These are phyloP conservation scores for Gila orcuttii DNA, from an alignment of 2,113 vertebrate species.

Conservation along the genomic window DNA sequence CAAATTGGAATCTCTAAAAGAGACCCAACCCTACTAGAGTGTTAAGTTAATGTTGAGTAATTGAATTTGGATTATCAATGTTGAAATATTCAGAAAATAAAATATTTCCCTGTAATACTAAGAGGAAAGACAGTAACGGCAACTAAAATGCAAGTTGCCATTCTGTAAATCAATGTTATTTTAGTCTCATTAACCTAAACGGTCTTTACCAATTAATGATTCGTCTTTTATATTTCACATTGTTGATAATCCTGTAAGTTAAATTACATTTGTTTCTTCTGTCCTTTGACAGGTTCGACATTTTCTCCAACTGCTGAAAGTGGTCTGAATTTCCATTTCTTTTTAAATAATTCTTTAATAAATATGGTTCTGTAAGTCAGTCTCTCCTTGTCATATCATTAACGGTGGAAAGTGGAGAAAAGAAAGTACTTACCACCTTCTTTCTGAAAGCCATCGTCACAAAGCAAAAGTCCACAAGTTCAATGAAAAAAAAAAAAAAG, in stretches of 20 bases:
- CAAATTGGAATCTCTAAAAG: too few relatives aligned
- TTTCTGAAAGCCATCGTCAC: slow-evolving; percentile 32
- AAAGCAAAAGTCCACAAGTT: not conserved
- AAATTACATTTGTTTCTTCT: not conserved
- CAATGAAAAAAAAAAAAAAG: not conserved
- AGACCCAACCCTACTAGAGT: too few relatives aligned
- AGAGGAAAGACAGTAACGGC: too few relatives aligned
- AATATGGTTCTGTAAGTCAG: slow-evolving; percentile 24
- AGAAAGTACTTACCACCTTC: slow-evolving; percentile 33
- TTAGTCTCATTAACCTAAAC: not conserved
- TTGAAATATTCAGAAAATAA: too few relatives aligned
- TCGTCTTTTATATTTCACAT: too few relatives aligned
- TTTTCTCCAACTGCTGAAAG: not conserved
- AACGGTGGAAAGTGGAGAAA: not conserved
- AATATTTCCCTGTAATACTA: not conserved
- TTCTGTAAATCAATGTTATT: not conserved
- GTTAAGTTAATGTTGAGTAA: too few relatives aligned
- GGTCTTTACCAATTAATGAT: not conserved
- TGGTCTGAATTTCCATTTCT: not conserved
- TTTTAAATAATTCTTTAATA: not conserved
- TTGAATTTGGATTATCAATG: too few relatives aligned
- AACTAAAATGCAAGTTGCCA: not conserved
- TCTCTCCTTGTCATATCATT: not conserved
- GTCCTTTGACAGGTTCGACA: not conserved
- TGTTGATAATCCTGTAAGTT: not conserved